Evolutionary conservation across 2,797 vertebrate genomes (phyloP), one percentile per base, ranked within the genome.

Genomic region (Vireo griseus): DNA sequence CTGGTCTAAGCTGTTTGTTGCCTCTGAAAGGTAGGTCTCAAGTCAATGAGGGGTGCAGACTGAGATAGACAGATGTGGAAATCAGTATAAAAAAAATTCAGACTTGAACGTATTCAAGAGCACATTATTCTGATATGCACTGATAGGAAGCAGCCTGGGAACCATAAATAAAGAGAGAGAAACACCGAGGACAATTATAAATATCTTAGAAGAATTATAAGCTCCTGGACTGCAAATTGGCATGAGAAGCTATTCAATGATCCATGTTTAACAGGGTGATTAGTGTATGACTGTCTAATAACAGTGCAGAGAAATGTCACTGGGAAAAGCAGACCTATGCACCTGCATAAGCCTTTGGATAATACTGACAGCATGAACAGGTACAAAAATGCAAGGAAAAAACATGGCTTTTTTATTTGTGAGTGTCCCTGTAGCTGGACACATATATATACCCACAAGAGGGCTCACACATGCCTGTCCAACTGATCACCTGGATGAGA

Each of bases 231-330:
- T 80, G 69, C 91, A 96, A 96, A 95, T 83, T 95, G 85, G 50
- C 76, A 86, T 72, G 69, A 86, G 88, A 61, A 90, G 74, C 51
- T 92, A 86, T 92, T 94, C 90, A 96, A 84, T 86, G 83, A 96
- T 93, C 91, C 93, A 31, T 81, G 88, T 54, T 94, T 92, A 86
- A 92, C 47, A 52, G 76, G 66, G 72, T 52, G 76, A 94, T 95
- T 92, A 95, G 79, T 55, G 79, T 92, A 90, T 90, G 93, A 90
- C 86, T 95, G 73, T 87, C 88, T 96, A 96, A 95, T 95, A 94
- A 55, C 44, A 86, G 69, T 80, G 68, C 4, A 1, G 76, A 68
- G 73, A 91, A 95, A 92, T 77, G 76, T 88, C 90, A 73, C 62
- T 13, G 31, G 25, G 66, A 92, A 86, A 92, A 88, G 54, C 37